These are phyloP conservation scores for Zaprionus inermis DNA, from an alignment of 1,140 invertebrate genomes.

Conservation along the genomic window DNA sequence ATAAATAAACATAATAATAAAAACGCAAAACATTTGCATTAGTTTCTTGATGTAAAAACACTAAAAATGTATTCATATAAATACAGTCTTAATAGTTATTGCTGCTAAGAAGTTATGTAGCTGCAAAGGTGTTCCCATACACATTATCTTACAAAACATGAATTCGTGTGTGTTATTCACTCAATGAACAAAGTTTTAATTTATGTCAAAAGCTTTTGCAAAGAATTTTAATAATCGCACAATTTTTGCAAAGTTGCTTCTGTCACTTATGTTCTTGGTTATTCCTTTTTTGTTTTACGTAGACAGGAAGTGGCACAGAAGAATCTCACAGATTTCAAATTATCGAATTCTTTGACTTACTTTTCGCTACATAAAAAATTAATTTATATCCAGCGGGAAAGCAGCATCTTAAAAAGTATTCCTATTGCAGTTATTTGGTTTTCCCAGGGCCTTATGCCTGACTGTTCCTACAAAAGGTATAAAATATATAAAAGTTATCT, in stretches of 20 bases:
- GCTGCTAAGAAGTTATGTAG: neutral
- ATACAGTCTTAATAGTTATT: neutral
- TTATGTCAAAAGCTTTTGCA: slow-evolving; percentile 83
- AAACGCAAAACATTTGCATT: no score
- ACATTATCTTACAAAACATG: slow-evolving; percentile 6
- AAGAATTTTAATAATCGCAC: slow-evolving; percentile 83
- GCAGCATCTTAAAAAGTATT: neutral
- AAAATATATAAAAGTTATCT: no score
- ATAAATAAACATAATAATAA: no score
- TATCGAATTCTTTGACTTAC: slow-evolving; percentile 44
- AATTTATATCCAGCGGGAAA: neutral
- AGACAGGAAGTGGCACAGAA: neutral
- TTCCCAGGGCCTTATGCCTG: no score
- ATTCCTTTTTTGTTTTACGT: slow-evolving; percentile 11
- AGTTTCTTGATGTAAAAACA: neutral
- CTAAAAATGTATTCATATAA: neutral
- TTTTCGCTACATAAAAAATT: neutral
- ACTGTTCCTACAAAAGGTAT: no score
- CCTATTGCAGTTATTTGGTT: no score
- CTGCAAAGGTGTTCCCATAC: neutral
- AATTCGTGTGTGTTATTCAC: slow-evolving; percentile 12
- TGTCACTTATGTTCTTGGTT: slow-evolving; percentile 46
- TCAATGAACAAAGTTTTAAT: slow-evolving; percentile 78
- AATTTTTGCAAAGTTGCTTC: slow-evolving; percentile 76
- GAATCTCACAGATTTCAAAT: slow-evolving; percentile 29